Evolutionary conservation across 2,888 invertebrate species (phyloP).

Genomic region (Diaperis boleti): DNA sequence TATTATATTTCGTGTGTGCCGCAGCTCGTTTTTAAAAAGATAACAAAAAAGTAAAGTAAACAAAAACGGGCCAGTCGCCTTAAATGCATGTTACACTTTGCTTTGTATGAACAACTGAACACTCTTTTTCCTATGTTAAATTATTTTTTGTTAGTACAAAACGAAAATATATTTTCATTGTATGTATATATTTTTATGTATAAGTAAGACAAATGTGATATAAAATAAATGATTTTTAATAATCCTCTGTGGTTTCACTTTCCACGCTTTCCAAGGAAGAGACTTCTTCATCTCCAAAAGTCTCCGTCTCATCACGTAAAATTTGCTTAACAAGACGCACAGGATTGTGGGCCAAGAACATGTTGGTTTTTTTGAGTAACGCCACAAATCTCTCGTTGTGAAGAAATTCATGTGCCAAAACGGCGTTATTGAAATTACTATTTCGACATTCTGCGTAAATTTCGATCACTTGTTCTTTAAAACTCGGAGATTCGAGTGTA

Average conservation of each 20-base stretch:
- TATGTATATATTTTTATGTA: constrained; percentile 37
- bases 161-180: constrained; percentile 28
- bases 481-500: constrained; percentile 54
- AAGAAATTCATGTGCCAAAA: constrained; percentile 59
- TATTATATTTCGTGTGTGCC: too few species aligned
- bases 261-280: neutral
- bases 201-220: constrained; percentile 39
- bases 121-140: neutral
- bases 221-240: constrained; percentile 39
- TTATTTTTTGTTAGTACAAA: constrained; percentile 15
- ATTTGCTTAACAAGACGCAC: constrained; percentile 45
- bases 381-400: constrained; percentile 52
- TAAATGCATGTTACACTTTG: constrained; percentile 2
- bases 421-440: constrained; percentile 54
- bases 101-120: neutral
- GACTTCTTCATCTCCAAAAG: neutral
- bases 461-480: constrained; percentile 55
- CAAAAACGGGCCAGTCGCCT: too few species aligned
- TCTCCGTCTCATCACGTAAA: constrained; percentile 2
- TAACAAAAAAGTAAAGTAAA: too few species aligned
- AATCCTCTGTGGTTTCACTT: constrained; percentile 4
- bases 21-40: too few species aligned
- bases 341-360: constrained; percentile 55
- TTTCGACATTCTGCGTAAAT: constrained; percentile 55
- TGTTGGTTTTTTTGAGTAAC: constrained; percentile 51